phyloP scores from a whole-genome alignment of 2,797 vertebrate genomes.

The Brotula barbata region DNA sequence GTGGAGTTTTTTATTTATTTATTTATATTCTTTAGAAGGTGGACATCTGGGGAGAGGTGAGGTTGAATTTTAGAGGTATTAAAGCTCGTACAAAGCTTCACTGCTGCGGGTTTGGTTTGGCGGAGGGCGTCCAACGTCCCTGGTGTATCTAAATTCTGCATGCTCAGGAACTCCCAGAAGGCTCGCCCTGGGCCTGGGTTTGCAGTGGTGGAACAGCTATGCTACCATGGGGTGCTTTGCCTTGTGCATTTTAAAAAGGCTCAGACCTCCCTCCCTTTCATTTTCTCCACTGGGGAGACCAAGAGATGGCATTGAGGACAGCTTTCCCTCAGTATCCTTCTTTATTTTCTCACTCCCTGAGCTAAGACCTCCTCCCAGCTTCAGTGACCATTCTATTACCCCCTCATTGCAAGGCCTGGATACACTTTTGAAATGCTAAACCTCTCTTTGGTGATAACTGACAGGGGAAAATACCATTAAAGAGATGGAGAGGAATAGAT shows the following conservation, averaged over 20 bases:
- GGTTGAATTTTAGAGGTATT: slow-evolving; percentile 58
- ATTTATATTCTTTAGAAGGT: slow-evolving; percentile 43
- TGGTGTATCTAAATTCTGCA: slow-evolving; percentile 41
- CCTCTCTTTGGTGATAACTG: slow-evolving; percentile 71
- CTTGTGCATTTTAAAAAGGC: slow-evolving; percentile 77
- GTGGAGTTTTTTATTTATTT: no score
- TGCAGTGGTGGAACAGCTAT: slow-evolving; percentile 69
- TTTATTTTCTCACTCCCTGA: slow-evolving; percentile 64
- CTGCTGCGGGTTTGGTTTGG: slow-evolving; percentile 39
- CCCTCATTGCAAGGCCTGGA: slow-evolving; percentile 69
- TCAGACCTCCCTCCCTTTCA: slow-evolving; percentile 72
- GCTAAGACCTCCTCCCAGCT: slow-evolving; percentile 72
- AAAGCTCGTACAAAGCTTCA: slow-evolving; percentile 19
- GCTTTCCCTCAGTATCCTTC: slow-evolving; percentile 60
- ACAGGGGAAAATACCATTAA: slow-evolving; percentile 71
- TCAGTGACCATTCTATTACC: slow-evolving; percentile 77
- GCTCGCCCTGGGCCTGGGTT: slow-evolving; percentile 64
- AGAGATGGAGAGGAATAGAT: slow-evolving; percentile 71
- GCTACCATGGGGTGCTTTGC: slow-evolving; percentile 60
- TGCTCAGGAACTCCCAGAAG: slow-evolving; percentile 56
- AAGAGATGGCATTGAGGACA: slow-evolving; percentile 77
- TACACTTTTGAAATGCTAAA: slow-evolving; percentile 83
- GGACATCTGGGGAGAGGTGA: slow-evolving; percentile 57
- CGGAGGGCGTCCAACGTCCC: slow-evolving; percentile 8
- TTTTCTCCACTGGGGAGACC: slow-evolving; percentile 68